Evolutionary conservation across 1,140 invertebrate genomes (phyloP).

Genomic region (Drosophila athabasca): DNA sequence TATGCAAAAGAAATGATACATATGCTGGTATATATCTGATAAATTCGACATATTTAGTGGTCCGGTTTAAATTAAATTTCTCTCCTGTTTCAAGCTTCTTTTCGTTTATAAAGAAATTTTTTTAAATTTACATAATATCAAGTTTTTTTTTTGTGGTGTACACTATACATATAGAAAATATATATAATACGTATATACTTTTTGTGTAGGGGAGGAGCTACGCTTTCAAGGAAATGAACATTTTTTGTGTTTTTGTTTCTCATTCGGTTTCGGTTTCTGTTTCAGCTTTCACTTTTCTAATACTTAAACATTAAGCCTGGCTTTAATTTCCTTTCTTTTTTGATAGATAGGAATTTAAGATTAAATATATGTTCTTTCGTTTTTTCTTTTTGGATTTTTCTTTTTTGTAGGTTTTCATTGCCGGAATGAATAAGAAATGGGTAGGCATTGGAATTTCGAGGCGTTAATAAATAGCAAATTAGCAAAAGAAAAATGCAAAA

Average conservation of each 20-base stretch:
- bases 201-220: constrained; percentile 52
- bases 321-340: constrained; percentile 35
- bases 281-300: constrained; percentile 51
- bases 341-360: constrained; percentile 20
- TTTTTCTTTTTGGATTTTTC: background rate
- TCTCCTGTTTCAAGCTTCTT: constrained; percentile 35
- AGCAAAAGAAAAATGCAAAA: constrained; percentile 29
- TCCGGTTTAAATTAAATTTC: constrained; percentile 70
- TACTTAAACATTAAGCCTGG: constrained; percentile 73
- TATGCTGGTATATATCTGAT: constrained; percentile 53
- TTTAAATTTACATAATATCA: constrained; percentile 74
- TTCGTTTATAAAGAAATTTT: constrained; percentile 29
- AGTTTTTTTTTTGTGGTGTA: constrained; percentile 36
- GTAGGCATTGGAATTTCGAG: constrained; percentile 46
- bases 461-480: constrained; percentile 58
- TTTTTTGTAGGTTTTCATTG: constrained; percentile 59
- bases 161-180: constrained; percentile 65
- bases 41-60: constrained; percentile 71
- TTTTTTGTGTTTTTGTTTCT: constrained; percentile 9
- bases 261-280: constrained; percentile 11
- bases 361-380: constrained; percentile 33
- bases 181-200: constrained; percentile 27
- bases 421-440: constrained; percentile 72
- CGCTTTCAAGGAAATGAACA: constrained; percentile 70
- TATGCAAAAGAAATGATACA: constrained; percentile 67